Conservation (phyloP, 23 tunicate genomes). For the Ascidia mentula region DNA sequence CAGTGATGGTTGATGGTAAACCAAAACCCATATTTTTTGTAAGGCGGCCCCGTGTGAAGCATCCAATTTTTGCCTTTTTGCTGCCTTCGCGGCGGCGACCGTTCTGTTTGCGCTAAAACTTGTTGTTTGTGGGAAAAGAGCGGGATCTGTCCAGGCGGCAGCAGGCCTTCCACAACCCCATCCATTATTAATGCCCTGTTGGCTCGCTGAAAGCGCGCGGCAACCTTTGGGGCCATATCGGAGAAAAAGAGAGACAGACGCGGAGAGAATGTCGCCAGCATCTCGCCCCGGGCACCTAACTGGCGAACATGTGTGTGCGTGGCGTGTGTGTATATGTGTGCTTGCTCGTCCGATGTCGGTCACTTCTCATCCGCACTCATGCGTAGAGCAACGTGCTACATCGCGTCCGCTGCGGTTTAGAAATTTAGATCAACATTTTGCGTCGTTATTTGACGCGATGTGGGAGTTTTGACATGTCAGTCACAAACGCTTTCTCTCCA, state of each 20-base stretch:
- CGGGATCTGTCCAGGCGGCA: no score
- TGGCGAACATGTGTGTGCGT: slow-evolving; percentile 5
- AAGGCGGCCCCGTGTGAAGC: no score
- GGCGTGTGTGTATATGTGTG: neutral
- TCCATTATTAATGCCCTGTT: neutral
- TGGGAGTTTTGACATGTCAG: no score
- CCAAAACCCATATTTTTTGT: no score
- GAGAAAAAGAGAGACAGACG: neutral
- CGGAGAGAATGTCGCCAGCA: neutral
- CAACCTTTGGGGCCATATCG: neutral
- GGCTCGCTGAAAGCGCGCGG: neutral
- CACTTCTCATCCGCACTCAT: neutral
- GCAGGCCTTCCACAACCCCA: neutral
- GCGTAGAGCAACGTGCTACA: neutral
- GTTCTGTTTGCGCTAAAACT: no score
- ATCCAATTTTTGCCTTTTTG: no score
- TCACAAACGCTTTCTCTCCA: no score
- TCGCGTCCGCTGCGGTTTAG: neutral
- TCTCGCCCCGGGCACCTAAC: neutral
- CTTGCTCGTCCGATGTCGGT: neutral
- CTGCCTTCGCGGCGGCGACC: no score
- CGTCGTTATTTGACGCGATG: no score
- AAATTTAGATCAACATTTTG: no score
- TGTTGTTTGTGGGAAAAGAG: no score
- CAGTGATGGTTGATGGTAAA: no score